Evolutionary conservation across 2,113 vertebrate species (phyloP).

Genomic region (Mormyrus lacerda): DNA sequence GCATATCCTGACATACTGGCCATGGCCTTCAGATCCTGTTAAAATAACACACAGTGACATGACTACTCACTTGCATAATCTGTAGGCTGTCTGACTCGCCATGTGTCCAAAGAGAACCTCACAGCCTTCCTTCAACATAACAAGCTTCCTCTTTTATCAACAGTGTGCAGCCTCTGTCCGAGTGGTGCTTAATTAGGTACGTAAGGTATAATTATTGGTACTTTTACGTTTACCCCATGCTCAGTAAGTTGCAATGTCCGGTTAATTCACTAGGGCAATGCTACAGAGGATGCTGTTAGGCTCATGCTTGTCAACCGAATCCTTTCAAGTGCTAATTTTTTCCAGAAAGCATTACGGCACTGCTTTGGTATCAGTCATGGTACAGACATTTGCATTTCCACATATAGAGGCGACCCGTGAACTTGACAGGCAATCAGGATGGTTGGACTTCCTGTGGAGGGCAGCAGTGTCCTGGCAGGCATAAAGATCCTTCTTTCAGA

Average conservation of each 20-base stretch:
- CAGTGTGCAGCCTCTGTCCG: background rate
- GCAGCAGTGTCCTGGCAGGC: no score
- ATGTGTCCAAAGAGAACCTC: background rate
- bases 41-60: background rate
- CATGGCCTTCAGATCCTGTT: background rate
- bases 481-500: background rate
- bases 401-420: background rate
- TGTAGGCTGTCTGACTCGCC: background rate
- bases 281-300: background rate
- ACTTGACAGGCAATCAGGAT: background rate
- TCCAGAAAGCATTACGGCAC: background rate
- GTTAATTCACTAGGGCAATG: background rate
- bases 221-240: background rate
- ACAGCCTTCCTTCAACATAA: background rate
- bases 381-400: background rate
- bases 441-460: background rate
- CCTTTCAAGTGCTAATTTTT: background rate
- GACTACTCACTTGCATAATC: background rate
- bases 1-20: background rate
- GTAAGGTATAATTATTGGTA: background rate
- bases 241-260: background rate
- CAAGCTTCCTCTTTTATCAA: background rate
- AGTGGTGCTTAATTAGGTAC: background rate
- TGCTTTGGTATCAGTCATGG: background rate
- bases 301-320: background rate